Evolutionary conservation across 2,797 vertebrate species (phyloP).

Genomic region (Sebastes flavidus): DNA sequence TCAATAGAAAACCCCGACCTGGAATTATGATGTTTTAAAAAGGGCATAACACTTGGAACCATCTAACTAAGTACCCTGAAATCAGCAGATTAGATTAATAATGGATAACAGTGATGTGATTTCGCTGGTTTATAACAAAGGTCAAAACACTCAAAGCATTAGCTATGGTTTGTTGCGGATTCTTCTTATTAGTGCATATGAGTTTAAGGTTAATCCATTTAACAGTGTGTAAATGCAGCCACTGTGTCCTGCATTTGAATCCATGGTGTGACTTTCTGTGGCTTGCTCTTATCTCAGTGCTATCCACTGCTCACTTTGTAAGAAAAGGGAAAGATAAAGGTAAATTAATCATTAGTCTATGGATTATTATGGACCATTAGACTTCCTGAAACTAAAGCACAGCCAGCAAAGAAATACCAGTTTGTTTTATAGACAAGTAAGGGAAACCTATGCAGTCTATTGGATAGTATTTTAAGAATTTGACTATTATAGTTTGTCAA

Average conservation of each 20-base stretch:
- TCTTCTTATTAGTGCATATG: neutral
- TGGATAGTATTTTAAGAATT: neutral
- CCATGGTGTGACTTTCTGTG: neutral
- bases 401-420: neutral
- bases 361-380: neutral
- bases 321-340: neutral
- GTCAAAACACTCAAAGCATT: neutral
- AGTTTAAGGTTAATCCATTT: neutral
- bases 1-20: neutral
- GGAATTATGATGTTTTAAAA: constrained; percentile 1
- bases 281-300: neutral
- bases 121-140: neutral
- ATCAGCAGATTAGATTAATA: neutral
- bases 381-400: neutral
- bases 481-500: neutral
- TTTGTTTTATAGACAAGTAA: neutral
- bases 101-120: neutral
- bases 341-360: neutral
- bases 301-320: neutral
- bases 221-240: neutral
- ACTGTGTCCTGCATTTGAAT: neutral
- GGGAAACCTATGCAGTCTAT: neutral
- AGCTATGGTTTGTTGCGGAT: neutral
- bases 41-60: neutral
- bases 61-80: neutral